Conservation (phyloP, 2,888 invertebrate genomes). For the Toxonevra muliebris region DNA sequence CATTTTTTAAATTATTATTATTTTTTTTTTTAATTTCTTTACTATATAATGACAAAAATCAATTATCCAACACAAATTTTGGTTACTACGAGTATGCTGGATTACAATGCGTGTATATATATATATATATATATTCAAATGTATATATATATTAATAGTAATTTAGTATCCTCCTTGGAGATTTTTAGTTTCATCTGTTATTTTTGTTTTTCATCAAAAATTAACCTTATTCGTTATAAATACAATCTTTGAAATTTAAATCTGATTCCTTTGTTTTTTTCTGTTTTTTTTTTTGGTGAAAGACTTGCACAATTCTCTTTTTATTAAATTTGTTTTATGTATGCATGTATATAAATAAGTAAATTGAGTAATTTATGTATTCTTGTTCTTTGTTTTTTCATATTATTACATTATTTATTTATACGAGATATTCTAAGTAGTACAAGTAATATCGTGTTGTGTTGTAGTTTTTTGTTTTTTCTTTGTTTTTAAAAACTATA, state of each 20-base stretch:
- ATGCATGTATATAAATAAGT: too few species aligned
- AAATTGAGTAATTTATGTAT: too few species aligned
- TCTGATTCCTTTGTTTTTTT: conserved; percentile 42
- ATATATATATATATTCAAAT: conserved; percentile 24
- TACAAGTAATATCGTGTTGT: too few species aligned
- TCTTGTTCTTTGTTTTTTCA: too few species aligned
- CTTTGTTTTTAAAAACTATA: neutral
- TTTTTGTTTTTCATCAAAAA: conserved; percentile 32
- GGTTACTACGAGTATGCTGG: neutral
- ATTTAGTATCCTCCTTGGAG: conserved; percentile 12
- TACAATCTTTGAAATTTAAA: conserved; percentile 25
- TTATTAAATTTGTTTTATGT: too few species aligned
- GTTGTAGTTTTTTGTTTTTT: too few species aligned
- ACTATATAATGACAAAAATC: too few species aligned
- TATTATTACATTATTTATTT: too few species aligned
- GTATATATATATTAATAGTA: conserved; percentile 7
- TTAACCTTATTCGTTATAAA: conserved; percentile 19
- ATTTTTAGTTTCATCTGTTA: conserved; percentile 18
- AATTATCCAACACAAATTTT: too few species aligned
- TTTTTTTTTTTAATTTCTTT: neutral
- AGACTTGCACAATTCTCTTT: too few species aligned
- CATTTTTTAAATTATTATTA: neutral
- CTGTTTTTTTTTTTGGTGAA: neutral
- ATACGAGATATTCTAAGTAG: too few species aligned
- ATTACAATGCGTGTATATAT: conserved; percentile 1